Percentiles rank a stretch among this genome's conserved stretches.
These are phyloP conservation scores for Ichneumoninae sp. DNA, from an alignment of 2,888 invertebrate species.

Conservation along the genomic window DNA sequence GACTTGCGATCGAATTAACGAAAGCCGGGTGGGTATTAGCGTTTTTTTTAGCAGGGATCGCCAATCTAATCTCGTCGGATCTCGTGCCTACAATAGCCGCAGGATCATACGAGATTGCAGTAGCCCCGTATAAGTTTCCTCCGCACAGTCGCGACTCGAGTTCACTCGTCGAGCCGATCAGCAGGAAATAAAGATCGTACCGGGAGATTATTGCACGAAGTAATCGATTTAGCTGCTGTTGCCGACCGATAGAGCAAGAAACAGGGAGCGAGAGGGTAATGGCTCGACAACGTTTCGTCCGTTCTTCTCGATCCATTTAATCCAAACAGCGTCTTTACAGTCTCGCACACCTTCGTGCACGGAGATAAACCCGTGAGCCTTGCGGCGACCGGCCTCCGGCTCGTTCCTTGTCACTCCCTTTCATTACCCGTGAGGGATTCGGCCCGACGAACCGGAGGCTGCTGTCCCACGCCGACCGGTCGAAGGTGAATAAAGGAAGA, in stretches of 20 bases:
- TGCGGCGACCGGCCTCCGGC: background rate
- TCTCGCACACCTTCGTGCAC: background rate
- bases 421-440: background rate
- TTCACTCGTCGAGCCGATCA: slow-evolving; percentile 38
- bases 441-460: background rate
- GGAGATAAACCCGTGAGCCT: slow-evolving; percentile 4
- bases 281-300: slow-evolving; percentile 21
- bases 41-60: background rate
- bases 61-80: background rate
- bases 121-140: background rate
- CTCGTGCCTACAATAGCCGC: background rate
- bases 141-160: background rate
- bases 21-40: background rate
- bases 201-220: slow-evolving; percentile 38
- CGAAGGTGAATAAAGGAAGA: slow-evolving; percentile 30
- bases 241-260: slow-evolving; percentile 2
- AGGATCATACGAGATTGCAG: slow-evolving; percentile 15
- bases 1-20: background rate
- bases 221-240: slow-evolving; percentile 54
- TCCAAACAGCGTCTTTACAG: slow-evolving; percentile 8
- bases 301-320: slow-evolving; percentile 26
- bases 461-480: slow-evolving; percentile 51
- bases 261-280: background rate
- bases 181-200: slow-evolving; percentile 48
- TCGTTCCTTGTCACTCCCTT: slow-evolving; percentile 28